phyloP scores from a whole-genome alignment of 2,888 invertebrate species.

The Gymnoscelis rufifasciata region DNA sequence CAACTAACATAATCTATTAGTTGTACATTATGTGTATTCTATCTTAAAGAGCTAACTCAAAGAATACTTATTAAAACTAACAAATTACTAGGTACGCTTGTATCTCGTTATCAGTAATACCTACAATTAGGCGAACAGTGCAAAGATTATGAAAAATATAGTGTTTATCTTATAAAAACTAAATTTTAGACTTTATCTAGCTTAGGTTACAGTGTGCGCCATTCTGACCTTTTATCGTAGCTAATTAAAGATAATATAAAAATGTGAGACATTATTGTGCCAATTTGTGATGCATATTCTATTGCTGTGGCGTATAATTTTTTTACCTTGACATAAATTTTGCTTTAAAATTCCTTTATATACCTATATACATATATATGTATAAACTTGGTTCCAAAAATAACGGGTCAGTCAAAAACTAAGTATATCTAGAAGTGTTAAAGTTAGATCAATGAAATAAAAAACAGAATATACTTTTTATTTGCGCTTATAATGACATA shows the following conservation, averaged over 20 bases:
- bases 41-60: too few species aligned
- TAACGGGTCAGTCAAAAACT: too few species aligned
- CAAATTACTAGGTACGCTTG: background rate
- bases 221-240: conserved; percentile 36
- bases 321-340: background rate
- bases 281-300: background rate
- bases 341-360: too few species aligned
- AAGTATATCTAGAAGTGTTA: too few species aligned
- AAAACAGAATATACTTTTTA: too few species aligned
- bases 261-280: conserved; percentile 10
- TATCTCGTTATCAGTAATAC: conserved; percentile 12
- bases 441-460: too few species aligned
- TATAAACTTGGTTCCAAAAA: too few species aligned
- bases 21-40: too few species aligned
- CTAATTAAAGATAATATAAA: conserved; percentile 24
- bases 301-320: background rate
- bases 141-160: conserved; percentile 29
- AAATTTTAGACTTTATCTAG: conserved; percentile 51
- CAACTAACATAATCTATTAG: too few species aligned
- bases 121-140: conserved; percentile 30
- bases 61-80: too few species aligned
- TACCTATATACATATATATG: too few species aligned
- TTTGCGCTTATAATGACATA: too few species aligned
- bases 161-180: conserved; percentile 41
- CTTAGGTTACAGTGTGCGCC: conserved; percentile 32